These are phyloP conservation scores for Mimachlamys varia DNA, from an alignment of 2,888 invertebrate genomes.

Conservation along the genomic window DNA sequence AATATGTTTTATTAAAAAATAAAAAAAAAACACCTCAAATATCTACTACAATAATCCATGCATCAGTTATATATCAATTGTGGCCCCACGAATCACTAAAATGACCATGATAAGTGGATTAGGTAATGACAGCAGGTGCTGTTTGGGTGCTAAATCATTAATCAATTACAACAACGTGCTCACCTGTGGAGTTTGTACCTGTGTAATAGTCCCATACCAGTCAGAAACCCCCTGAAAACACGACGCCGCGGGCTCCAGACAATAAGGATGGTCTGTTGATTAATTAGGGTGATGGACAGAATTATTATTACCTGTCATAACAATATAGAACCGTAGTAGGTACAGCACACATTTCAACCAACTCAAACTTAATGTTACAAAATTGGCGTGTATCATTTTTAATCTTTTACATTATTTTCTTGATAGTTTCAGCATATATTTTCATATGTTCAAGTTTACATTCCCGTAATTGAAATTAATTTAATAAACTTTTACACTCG, in stretches of 20 bases:
- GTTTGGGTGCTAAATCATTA: slow-evolving; percentile 27
- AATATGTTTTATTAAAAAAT: too few relatives aligned
- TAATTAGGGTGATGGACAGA: slow-evolving; percentile 20
- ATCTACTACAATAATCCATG: too few relatives aligned
- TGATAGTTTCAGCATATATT: too few relatives aligned
- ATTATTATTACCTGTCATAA: slow-evolving; percentile 25
- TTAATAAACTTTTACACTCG: too few relatives aligned
- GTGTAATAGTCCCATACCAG: neutral
- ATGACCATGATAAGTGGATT: neutral
- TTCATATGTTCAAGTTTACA: too few relatives aligned
- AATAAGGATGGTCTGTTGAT: neutral
- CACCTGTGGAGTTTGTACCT: neutral
- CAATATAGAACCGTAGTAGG: neutral
- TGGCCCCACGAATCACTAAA: neutral
- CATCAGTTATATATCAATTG: neutral
- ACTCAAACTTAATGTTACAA: too few relatives aligned
- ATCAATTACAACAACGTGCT: neutral
- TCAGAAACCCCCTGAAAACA: neutral
- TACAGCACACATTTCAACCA: neutral
- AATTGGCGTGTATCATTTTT: too few relatives aligned
- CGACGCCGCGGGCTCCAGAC: slow-evolving; percentile 22
- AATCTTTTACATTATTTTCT: too few relatives aligned
- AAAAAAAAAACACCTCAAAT: too few relatives aligned
- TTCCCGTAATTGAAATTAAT: too few relatives aligned
- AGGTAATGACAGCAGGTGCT: neutral